Evolutionary conservation across 1,140 invertebrate species (phyloP), one percentile per base, ranked within the genome.

Genomic region (Eueides isabella): DNA sequence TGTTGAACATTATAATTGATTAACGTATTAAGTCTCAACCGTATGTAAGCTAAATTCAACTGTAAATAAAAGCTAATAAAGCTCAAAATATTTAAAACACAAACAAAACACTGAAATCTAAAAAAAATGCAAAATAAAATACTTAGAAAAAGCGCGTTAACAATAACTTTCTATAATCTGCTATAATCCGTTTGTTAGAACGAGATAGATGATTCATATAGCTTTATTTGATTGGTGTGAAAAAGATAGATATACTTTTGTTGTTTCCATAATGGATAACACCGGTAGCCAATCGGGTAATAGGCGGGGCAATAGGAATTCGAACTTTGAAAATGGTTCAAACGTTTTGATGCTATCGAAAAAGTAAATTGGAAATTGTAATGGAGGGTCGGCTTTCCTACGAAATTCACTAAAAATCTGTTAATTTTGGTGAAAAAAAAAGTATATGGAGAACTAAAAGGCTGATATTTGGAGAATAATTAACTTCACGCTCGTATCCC

Each of bases 81-180:
- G 67, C 67, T 73, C 33, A 72, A 61, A 75, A 76, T 85, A 4
- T 19, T 44, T 71, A 23, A 55, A 55, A 2, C 48, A 12, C 19
- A 26, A 23, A 7, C 14, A 16, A 61, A 23, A 9, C 38, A 71
- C 75, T 77, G 78, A 75, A 72, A 72, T 69, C 78, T 76, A 81
- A 83, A 79, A 83, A 84, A 86, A 80, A 80, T 74, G 79, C 70
- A 71, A 68, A 77, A 75, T 71, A 82, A 84, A 79, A 79, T 81
- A 86, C 81, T 85, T 89, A 88, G 87, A 88, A 91, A 90, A 90
- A 88, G 81, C 76, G 80, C 80, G 84, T 87, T 86, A 89, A 83
- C 80, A 86, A 85, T 89, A 88, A 85, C 82, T 86, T 85, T 85
- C 77, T 85, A 82, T 87, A 89, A 92, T 92, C 86, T 90, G 73